Conservation (phyloP, 1,140 invertebrate species). For the Drosophila navojoa region DNA sequence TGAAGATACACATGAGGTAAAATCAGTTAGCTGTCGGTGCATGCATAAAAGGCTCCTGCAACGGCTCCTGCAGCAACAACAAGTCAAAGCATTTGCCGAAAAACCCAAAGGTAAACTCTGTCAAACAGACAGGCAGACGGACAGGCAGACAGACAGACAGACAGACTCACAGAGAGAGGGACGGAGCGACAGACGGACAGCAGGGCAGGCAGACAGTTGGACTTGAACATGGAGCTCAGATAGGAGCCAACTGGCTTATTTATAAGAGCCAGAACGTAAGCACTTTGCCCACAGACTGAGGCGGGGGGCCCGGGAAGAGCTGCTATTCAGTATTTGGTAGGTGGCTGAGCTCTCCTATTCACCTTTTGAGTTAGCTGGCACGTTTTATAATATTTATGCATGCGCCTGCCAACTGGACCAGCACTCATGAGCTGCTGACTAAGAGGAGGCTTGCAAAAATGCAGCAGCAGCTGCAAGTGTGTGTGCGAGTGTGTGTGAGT, state of each 20-base stretch:
- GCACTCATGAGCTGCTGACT: slow-evolving; percentile 40
- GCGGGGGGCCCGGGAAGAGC: neutral
- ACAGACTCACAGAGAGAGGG: slow-evolving; percentile 40
- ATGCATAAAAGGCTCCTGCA: slow-evolving; percentile 60
- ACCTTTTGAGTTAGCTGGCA: slow-evolving; percentile 67
- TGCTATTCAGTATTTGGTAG: slow-evolving; percentile 54
- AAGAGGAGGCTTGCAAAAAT: slow-evolving; percentile 26
- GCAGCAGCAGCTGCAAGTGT: slow-evolving; percentile 5
- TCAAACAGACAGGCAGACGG: slow-evolving; percentile 6
- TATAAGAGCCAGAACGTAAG: slow-evolving; percentile 58
- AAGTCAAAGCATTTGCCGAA: slow-evolving; percentile 51
- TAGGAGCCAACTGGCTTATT: slow-evolving; percentile 67
- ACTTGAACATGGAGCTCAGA: slow-evolving; percentile 19
- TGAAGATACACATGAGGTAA: slow-evolving; percentile 16
- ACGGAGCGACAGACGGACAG: slow-evolving; percentile 6
- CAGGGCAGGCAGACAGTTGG: slow-evolving; percentile 38
- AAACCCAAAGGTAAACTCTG: slow-evolving; percentile 37
- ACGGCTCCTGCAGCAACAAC: slow-evolving; percentile 3
- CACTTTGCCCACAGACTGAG: slow-evolving; percentile 61
- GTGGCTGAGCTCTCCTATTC: slow-evolving; percentile 46
- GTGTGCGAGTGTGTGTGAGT: slow-evolving; percentile 16
- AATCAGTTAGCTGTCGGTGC: slow-evolving; percentile 56
- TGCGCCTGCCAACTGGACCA: slow-evolving; percentile 63
- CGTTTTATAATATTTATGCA: slow-evolving; percentile 80
- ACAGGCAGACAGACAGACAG: slow-evolving; percentile 42